Conservation (phyloP, 2,113 vertebrate genomes). For the Aplodontia rufa region DNA sequence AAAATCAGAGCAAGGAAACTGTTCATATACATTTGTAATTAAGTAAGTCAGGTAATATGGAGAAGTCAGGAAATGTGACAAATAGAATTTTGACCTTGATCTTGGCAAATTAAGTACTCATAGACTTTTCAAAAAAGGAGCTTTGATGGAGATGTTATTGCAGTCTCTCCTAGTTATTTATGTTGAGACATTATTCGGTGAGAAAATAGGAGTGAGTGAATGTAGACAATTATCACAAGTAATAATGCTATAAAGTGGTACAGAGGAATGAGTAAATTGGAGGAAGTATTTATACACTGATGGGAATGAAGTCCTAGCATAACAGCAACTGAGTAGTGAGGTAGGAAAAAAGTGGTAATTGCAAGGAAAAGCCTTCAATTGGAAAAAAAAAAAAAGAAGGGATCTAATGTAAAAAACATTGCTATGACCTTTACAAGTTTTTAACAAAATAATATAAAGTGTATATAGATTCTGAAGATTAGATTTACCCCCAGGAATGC, state of each 20-base stretch:
- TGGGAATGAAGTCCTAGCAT: not conserved
- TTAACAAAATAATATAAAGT: too few species aligned
- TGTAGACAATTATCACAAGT: not conserved
- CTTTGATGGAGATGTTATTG: not conserved
- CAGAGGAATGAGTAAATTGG: not conserved
- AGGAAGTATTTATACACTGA: not conserved
- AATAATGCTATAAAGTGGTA: not conserved
- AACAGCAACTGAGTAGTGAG: not conserved
- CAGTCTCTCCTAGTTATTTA: not conserved
- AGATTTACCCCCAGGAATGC: too few species aligned
- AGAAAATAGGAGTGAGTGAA: not conserved
- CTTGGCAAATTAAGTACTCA: not conserved
- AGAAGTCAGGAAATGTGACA: not conserved
- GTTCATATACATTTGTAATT: not conserved
- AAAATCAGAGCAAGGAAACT: not conserved
- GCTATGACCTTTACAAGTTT: not conserved
- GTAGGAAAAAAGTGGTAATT: not conserved
- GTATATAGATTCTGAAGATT: too few species aligned
- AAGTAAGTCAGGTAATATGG: not conserved
- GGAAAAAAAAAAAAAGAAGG: not conserved
- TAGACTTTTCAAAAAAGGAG: not conserved
- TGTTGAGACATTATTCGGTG: not conserved
- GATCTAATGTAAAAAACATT: not conserved
- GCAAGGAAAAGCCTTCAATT: not conserved
- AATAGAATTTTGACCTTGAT: not conserved